Percentiles rank a stretch among this genome's conserved stretches.
These are phyloP conservation scores for Camelus dromedarius DNA, from an alignment of 2,113 vertebrate genomes.

Conservation along the genomic window DNA sequence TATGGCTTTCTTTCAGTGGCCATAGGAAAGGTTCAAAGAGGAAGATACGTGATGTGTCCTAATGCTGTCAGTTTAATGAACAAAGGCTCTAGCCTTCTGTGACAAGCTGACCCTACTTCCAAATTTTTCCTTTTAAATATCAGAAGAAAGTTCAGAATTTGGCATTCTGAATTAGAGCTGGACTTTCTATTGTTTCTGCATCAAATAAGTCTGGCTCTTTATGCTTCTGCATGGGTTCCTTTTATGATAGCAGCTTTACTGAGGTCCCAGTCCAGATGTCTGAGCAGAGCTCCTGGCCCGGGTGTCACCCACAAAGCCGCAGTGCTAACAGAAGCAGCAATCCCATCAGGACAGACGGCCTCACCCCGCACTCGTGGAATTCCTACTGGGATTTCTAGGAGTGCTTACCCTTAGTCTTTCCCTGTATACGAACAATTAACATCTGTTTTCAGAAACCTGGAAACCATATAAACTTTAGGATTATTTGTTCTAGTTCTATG, in stretches of 20 bases:
- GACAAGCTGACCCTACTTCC: neutral
- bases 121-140: neutral
- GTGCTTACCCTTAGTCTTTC: neutral
- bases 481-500: too few relatives aligned
- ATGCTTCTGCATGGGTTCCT: neutral
- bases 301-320: accelerated
- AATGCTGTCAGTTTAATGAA: neutral
- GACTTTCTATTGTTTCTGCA: neutral
- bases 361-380: too few relatives aligned
- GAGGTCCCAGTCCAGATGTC: neutral
- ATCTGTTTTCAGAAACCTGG: neutral
- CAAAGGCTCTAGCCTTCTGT: neutral
- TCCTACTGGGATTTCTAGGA: neutral
- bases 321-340: too few relatives aligned
- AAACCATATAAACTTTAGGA: neutral
- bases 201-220: neutral
- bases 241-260: neutral
- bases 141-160: neutral
- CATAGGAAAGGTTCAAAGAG: neutral
- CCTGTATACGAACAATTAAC: neutral
- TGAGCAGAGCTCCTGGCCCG: neutral
- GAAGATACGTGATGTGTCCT: neutral
- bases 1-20: neutral
- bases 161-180: neutral
- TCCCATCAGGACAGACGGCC: neutral